These are phyloP conservation scores for Notarius lentiginosus DNA, from an alignment of 2,113 vertebrate genomes.

Conservation along the genomic window DNA sequence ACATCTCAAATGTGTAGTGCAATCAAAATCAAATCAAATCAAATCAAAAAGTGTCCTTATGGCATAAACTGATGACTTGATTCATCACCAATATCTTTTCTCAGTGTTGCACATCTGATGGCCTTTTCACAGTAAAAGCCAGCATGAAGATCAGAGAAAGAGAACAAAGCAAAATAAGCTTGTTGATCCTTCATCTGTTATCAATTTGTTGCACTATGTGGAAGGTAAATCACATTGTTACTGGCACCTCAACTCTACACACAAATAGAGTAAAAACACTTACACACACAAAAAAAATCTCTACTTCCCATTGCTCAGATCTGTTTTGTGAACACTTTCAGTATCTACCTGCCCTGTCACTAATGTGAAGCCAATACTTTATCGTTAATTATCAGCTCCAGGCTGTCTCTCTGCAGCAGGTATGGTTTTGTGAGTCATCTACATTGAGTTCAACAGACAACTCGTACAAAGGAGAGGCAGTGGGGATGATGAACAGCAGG, in stretches of 20 bases:
- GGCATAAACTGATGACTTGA: not conserved
- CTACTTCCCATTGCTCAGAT: constrained; percentile 2
- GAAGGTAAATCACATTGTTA: not conserved
- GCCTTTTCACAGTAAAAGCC: not conserved
- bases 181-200: not conserved
- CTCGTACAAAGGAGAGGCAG: constrained; percentile 58
- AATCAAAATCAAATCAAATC: not conserved
- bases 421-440: constrained; percentile 53
- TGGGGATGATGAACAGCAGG: constrained; percentile 69
- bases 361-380: constrained; percentile 75
- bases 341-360: constrained; percentile 58
- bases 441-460: constrained; percentile 66
- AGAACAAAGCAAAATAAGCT: not conserved
- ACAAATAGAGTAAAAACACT: not conserved
- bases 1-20: not conserved
- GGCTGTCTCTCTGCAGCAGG: constrained; percentile 61
- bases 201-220: not conserved
- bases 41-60: not conserved
- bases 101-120: not conserved
- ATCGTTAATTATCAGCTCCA: constrained; percentile 73
- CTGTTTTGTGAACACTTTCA: constrained; percentile 30
- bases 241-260: constrained; percentile 31
- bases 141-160: not conserved
- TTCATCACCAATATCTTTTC: not conserved
- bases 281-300: not conserved